A percentile compares a stretch with the other conserved stretches of the same genome.
Conservation (phyloP, 1,140 invertebrate species). For the Mamestra configurata region DNA sequence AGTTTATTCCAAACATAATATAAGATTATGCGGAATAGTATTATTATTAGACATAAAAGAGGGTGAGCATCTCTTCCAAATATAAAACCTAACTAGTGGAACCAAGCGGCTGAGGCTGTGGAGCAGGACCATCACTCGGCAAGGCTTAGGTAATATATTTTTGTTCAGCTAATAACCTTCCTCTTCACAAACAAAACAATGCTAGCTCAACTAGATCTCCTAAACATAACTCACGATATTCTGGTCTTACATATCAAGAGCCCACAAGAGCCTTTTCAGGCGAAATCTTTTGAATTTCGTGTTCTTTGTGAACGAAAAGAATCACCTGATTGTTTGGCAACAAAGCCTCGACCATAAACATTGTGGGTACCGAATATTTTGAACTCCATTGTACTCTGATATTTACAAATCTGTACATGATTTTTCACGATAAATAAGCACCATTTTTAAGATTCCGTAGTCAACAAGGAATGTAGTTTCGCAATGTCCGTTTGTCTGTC, state of each 20-base stretch:
- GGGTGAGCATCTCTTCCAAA: too few relatives aligned
- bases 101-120: too few relatives aligned
- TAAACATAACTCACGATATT: not conserved
- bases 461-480: too few relatives aligned
- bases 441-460: too few relatives aligned
- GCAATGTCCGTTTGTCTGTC: too few relatives aligned
- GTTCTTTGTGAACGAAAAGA: conserved; percentile 36
- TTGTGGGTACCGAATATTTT: conserved; percentile 3
- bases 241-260: conserved; percentile 5
- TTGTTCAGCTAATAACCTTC: not conserved
- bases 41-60: too few relatives aligned
- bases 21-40: too few relatives aligned
- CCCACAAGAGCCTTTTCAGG: conserved; percentile 20
- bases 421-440: conserved; percentile 18
- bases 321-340: not conserved
- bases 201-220: not conserved
- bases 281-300: conserved; percentile 17
- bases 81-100: too few relatives aligned
- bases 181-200: not conserved
- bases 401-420: conserved; percentile 37
- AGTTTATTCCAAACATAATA: too few relatives aligned
- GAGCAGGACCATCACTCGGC: too few relatives aligned
- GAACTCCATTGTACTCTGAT: conserved; percentile 17
- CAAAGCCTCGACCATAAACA: conserved; percentile 28
- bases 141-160: too few relatives aligned